Evolutionary conservation across 2,797 vertebrate species (phyloP).

Genomic region (Mormyrus hasselquistii): DNA sequence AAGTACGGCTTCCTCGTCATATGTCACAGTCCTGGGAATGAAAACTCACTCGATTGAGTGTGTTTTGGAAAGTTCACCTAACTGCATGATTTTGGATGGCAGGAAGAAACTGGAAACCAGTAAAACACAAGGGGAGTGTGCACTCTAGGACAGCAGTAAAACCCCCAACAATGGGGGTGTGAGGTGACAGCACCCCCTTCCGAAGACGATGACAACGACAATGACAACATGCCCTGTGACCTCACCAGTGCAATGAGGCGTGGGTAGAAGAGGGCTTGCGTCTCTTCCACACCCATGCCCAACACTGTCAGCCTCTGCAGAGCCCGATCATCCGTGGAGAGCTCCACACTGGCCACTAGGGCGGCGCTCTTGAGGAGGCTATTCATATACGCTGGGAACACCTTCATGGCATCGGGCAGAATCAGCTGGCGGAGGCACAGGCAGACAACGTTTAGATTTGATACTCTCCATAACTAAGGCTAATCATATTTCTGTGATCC

Average conservation of each 20-base stretch:
- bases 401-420: constrained; percentile 90
- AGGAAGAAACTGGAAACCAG: not conserved
- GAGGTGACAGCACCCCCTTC: not conserved
- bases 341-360: constrained; percentile 76
- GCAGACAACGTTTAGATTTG: not conserved
- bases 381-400: constrained; percentile 91
- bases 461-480: not conserved
- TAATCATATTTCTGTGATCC: not conserved
- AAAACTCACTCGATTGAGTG: not conserved
- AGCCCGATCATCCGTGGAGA: constrained; percentile 75
- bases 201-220: not conserved
- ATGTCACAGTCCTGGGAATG: not conserved
- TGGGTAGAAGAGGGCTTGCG: constrained; percentile 83
- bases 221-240: not conserved
- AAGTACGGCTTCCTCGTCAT: not conserved
- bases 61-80: not conserved
- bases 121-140: not conserved
- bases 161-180: not conserved
- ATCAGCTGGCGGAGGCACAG: constrained; percentile 60
- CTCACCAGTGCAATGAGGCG: constrained; percentile 81
- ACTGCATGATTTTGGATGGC: not conserved
- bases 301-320: constrained; percentile 74
- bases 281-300: constrained; percentile 84
- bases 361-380: constrained; percentile 84
- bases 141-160: not conserved